phyloP scores from a whole-genome alignment of 2,113 vertebrate genomes.

The Cinclus mexicanus region DNA sequence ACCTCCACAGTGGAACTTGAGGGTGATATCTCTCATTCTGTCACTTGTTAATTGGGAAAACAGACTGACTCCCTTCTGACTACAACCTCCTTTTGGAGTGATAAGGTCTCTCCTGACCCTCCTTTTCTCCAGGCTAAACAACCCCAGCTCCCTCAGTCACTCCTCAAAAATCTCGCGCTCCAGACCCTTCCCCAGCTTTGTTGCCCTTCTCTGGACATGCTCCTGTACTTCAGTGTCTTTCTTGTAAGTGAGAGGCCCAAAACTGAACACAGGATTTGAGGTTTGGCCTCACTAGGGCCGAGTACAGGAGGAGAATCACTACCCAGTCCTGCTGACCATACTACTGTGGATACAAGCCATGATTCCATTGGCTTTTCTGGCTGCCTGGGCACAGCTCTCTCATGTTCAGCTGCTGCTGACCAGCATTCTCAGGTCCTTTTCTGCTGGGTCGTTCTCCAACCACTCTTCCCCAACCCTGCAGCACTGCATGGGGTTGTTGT shows the following conservation, averaged over 20 bases:
- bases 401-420: neutral
- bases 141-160: neutral
- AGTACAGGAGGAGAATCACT: too few relatives aligned
- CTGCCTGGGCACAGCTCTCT: neutral
- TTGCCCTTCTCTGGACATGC: neutral
- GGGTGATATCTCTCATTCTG: neutral
- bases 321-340: neutral
- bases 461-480: neutral
- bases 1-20: neutral
- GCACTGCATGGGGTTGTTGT: neutral
- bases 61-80: neutral
- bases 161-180: neutral
- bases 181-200: neutral
- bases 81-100: fast-evolving
- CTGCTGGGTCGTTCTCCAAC: neutral
- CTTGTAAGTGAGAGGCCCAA: neutral
- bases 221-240: neutral
- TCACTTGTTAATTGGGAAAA: neutral
- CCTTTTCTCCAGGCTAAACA: neutral
- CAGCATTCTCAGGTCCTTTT: neutral
- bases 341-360: neutral
- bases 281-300: neutral
- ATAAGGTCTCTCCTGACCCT: neutral
- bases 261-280: neutral
- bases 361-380: neutral